Conservation (phyloP, 1,140 invertebrate species). For the Harpegnathos saltator region DNA sequence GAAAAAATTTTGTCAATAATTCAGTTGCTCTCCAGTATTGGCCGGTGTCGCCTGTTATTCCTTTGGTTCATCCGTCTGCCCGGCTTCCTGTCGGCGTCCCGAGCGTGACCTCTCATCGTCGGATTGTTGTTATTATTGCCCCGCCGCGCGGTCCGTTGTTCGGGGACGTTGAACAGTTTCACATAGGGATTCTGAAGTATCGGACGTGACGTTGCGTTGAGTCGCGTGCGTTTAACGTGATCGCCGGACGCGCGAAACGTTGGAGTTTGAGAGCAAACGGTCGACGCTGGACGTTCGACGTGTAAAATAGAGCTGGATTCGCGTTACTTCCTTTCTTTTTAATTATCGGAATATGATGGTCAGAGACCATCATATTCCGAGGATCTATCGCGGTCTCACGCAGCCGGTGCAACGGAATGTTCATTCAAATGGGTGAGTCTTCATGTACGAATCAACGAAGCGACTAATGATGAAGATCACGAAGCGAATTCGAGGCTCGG, state of each 20-base stretch:
- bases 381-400: too few species aligned
- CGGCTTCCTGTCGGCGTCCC: slow-evolving; percentile 18
- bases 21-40: slow-evolving; percentile 12
- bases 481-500: too few species aligned
- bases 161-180: slow-evolving; percentile 41
- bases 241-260: not conserved
- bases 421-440: too few species aligned
- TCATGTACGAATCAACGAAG: too few species aligned
- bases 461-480: too few species aligned
- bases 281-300: not conserved
- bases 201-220: slow-evolving; percentile 72
- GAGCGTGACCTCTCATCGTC: not conserved
- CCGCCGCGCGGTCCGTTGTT: not conserved
- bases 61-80: slow-evolving; percentile 46
- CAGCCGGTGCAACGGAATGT: too few species aligned
- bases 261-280: not conserved
- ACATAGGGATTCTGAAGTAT: slow-evolving; percentile 71
- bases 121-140: slow-evolving; percentile 53
- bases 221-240: slow-evolving; percentile 23
- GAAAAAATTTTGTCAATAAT: not conserved
- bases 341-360: too few species aligned
- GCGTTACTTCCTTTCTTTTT: too few species aligned
- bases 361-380: too few species aligned
- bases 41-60: slow-evolving; percentile 38
- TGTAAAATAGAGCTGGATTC: too few species aligned